Base-by-base conservation (phyloP, 2,113 vertebrate genomes). In the Laticauda laticaudata region DNA sequence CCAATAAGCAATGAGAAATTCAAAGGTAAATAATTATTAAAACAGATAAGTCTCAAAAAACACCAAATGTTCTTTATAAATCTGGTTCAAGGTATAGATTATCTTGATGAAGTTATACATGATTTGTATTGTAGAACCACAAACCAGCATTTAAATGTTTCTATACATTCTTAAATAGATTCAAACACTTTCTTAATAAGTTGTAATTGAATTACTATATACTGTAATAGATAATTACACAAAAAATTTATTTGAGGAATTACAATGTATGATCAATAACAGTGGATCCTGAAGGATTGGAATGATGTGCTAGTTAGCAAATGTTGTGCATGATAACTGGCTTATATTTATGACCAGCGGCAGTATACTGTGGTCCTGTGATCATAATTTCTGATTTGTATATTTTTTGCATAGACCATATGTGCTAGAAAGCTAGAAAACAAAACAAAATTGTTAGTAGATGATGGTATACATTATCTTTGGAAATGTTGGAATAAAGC, bases 31-130 rank as follows among this genome's bases (percentile, higher is more conserved):
- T 20, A 0, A 64, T n/a, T 39, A 57, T 81, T 56, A 81, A 48
- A 94, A 24, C 0, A 93, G 59, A 23, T 48, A 45, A 6, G 6
- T 59, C 54, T 87, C 94, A 90, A 81, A 43, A 56, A 64, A 51
- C 10, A 18, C 89, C 0, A 45, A 54, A 15, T 53, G 81, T 20
- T 89, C n/a, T 92, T 93, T 93, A 23, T 75, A 85, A 95, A 48
- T 56, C 94, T 94, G 94, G 96, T 75, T 95, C 15, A 81, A 20
- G 93, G 15, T 94, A 88, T 34, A n/a, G 3, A 64, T 87, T 87
- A 18, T 85, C 18, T 89, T 64, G 0, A n/a, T 61, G 56, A 91
- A 91, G 48, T 48, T 90, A 86, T 51, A 54, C 59, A 53, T 75
- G 29, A 92, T 29, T 81, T 15, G 64, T 23, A 10, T 57, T 87